Evolutionary conservation across 2,113 vertebrate genomes (phyloP), one percentile per base, ranked within the genome.

Genomic region (Lipophrys pholis): DNA sequence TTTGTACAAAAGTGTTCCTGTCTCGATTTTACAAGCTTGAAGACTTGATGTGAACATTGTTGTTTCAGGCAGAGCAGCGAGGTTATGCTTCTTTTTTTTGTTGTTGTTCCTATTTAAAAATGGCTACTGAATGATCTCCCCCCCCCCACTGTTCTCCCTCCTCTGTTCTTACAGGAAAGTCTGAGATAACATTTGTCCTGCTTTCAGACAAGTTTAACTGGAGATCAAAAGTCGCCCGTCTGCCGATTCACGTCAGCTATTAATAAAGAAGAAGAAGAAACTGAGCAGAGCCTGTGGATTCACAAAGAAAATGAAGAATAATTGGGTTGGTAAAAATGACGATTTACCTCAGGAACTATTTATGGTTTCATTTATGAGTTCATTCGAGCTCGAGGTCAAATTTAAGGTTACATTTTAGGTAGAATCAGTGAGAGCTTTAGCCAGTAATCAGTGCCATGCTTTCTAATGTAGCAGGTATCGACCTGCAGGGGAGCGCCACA

Each of bases 141-240:
- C 48, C 12, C 11, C 9, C 48, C 11, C 35, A 14, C 2, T 30
- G 4, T 30, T 30, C 1, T 30, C 2, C 30, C 17, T 45, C 5
- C 42, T 59, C 21, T 61, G 39, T 62, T 40, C 59, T 66, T 9
- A 11, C 69, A 69, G 63, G 75, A 77, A 84, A 68, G 72, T 64
- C 83, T 85, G 75, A 76, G 52, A 82, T 76, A 85, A 89, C 72
- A 90, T 87, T 86, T 76, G 60, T 71, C 14, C 50, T 58, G 35
- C 35, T 56, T 43, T 51, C 60, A 68, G 52, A 84, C 56, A 43
- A 35, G 55, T 71, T 73, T 16, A 66, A 76, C 41, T 35, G 36
- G 16, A 56, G 78, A 69, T 48, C 81, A 87, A 71, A 86, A 65
- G 75, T 70, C 8, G 8, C n/a, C 48, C 30, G 15, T 69, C 48